Percentiles rank a stretch among this genome's conserved stretches.
These are phyloP conservation scores for Picathartes gymnocephalus DNA, from an alignment of 2,113 vertebrate species.

Conservation along the genomic window DNA sequence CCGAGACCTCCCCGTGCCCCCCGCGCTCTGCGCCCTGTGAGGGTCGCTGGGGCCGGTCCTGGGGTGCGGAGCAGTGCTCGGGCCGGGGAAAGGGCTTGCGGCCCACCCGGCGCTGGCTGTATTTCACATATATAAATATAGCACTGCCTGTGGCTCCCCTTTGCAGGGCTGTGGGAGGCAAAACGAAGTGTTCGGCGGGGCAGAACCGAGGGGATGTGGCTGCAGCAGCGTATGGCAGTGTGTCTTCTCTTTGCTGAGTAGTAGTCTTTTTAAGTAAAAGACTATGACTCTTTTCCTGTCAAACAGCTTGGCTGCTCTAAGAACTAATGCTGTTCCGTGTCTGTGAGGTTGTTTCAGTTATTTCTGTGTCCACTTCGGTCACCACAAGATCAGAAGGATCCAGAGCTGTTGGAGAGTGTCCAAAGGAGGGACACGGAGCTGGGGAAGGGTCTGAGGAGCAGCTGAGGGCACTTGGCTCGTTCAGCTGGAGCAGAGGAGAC, in stretches of 20 bases:
- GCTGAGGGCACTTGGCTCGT: neutral
- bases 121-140: neutral
- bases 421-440: neutral
- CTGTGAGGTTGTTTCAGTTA: neutral
- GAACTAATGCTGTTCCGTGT: rapidly evolving
- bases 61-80: neutral
- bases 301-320: too few relatives aligned
- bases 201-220: rapidly evolving
- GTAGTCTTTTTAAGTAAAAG: neutral
- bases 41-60: neutral
- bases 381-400: neutral
- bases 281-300: rapidly evolving
- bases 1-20: neutral
- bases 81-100: neutral
- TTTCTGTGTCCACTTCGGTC: neutral
- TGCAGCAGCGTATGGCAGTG: rapidly evolving
- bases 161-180: neutral
- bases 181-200: neutral
- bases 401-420: neutral
- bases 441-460: neutral
- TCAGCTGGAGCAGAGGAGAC: neutral
- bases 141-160: neutral
- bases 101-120: neutral
- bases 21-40: neutral
- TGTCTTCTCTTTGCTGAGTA: too few relatives aligned